These are phyloP conservation scores for Petrophora chlorosata DNA, from an alignment of 2,888 invertebrate species.

Conservation along the genomic window DNA sequence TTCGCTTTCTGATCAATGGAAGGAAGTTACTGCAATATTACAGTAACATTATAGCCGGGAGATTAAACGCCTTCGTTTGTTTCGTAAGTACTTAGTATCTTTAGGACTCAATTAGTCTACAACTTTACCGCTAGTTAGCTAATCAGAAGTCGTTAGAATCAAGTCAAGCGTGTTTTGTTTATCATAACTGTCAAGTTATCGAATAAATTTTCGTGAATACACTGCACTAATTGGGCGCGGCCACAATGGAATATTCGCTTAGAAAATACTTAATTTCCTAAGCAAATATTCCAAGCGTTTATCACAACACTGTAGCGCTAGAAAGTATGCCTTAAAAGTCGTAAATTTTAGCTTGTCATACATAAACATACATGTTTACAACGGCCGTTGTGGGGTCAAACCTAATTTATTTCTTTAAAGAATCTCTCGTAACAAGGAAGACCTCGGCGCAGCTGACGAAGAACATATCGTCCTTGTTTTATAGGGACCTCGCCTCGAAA, in stretches of 20 bases:
- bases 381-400: slow-evolving; percentile 60
- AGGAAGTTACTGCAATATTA: slow-evolving; percentile 10
- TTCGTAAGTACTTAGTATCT: neutral
- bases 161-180: slow-evolving; percentile 26
- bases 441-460: slow-evolving; percentile 32
- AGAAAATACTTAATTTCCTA: too few species aligned
- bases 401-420: slow-evolving; percentile 63
- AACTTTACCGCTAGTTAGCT: slow-evolving; percentile 3
- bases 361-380: slow-evolving; percentile 69
- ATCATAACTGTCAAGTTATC: slow-evolving; percentile 27
- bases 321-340: slow-evolving; percentile 37
- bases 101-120: neutral
- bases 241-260: slow-evolving; percentile 5
- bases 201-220: slow-evolving; percentile 25
- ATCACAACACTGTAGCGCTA: slow-evolving; percentile 40
- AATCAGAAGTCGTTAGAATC: slow-evolving; percentile 14
- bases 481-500: slow-evolving; percentile 42
- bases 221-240: slow-evolving; percentile 1
- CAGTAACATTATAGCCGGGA: neutral
- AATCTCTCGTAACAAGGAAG: slow-evolving; percentile 34
- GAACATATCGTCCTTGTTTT: slow-evolving; percentile 38
- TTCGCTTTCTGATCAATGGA: neutral
- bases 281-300: slow-evolving; percentile 27
- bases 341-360: slow-evolving; percentile 60
- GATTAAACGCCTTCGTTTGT: neutral